Base-by-base conservation (phyloP, 2,113 vertebrate species). In the Phaethornis superciliosus region DNA sequence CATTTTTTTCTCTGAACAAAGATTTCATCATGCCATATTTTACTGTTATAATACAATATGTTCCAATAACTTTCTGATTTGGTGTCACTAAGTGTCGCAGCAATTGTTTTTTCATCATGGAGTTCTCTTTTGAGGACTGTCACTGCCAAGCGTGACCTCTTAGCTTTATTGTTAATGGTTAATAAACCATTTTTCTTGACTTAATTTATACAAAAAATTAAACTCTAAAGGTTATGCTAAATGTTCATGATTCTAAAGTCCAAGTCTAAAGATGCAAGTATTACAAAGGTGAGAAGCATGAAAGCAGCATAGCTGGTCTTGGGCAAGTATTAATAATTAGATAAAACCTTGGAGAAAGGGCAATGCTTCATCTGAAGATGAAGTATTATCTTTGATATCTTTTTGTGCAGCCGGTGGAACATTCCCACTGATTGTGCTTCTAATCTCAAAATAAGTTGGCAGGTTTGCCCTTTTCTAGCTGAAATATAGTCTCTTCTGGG, bases 381-480 rank as follows among this genome's bases (percentile, higher is more conserved):
- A 96, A 96, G 93, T 92, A 93, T 94, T 96, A 68, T 92, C 90
- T 96, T 90, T 77, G 10, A 94, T 94, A 97, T 95, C 81, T 97
- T 75, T 95, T 96, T 93, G 94, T 96, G 96, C 90, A 94, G 75
- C 90, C 85, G 89, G 92, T 2, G 32, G 77, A 97, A 95, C 91
- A 90, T 90, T 96, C 79, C 59, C 80, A 92, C 92, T 91, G 85
- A 95, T 91, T 94, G 88, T 84, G 85, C 90, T 96, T 97, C 88
- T 97, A 95, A 97, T 97, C 91, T 97, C 94, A 96, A 96, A 94
- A 94, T 89, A 97, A 95, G 87, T 88, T 97, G 96, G 94, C 72
- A 62, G 94, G 51, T 96, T 93, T 98, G 97, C 97, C 97, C 97
- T 98, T 98, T 98, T 96, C 96, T 92, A 92, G 72, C 62, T 97